A percentile compares a stretch with the other conserved stretches of the same genome.
These are phyloP conservation scores for Hephaestus fuliginosus DNA, from an alignment of 2,797 vertebrate genomes.

Conservation along the genomic window DNA sequence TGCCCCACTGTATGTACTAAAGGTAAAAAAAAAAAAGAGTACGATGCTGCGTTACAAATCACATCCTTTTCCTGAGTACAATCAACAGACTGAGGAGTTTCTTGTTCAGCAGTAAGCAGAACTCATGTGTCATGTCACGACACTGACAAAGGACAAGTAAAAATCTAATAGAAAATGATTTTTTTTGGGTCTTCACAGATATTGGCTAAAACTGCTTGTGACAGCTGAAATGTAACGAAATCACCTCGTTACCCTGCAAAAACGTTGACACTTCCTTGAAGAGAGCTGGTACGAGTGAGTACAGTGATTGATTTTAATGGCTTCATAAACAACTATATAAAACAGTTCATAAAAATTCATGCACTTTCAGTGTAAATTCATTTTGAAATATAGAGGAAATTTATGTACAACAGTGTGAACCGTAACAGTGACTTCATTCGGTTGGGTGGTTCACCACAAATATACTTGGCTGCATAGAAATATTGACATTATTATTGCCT, in stretches of 20 bases:
- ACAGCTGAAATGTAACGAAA: not conserved
- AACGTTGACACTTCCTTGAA: conserved; percentile 15
- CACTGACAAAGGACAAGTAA: no score
- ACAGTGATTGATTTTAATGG: conserved; percentile 90
- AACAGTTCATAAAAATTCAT: conserved; percentile 88
- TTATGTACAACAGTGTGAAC: conserved; percentile 96
- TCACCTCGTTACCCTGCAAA: not conserved
- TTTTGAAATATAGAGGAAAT: conserved; percentile 96
- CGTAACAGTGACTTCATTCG: conserved; percentile 94
- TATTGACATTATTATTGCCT: conserved; percentile 98
- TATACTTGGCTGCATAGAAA: conserved; percentile 98
- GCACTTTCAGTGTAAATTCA: conserved; percentile 96
- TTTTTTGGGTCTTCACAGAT: not conserved
- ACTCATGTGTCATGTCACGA: not conserved
- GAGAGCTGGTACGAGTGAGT: conserved; percentile 77
- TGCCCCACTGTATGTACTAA: no score
- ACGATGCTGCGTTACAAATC: no score
- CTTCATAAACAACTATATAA: conserved; percentile 92
- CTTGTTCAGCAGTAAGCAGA: not conserved
- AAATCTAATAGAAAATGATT: not conserved
- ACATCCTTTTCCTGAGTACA: not conserved
- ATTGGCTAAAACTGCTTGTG: not conserved
- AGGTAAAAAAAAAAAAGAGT: no score
- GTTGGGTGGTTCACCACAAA: conserved; percentile 89
- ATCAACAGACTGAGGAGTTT: not conserved